phyloP scores from a whole-genome alignment of 1,140 invertebrate genomes.

The Bombus breviceps region DNA sequence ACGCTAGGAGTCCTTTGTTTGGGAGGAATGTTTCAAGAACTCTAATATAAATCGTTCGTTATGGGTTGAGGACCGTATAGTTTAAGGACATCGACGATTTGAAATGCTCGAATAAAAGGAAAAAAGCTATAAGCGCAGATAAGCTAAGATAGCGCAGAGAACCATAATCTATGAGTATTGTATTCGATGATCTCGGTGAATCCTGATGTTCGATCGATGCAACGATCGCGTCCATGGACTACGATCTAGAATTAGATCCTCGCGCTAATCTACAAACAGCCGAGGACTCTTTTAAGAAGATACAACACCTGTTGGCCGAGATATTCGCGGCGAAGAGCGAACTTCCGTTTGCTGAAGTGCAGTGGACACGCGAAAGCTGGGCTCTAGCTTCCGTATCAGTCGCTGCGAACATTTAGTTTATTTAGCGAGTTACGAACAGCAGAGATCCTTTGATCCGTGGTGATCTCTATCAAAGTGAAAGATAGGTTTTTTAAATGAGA shows the following conservation, averaged over 20 bases:
- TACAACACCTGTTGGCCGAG: neutral
- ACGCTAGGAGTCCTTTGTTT: neutral
- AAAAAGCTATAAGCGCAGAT: too few species aligned
- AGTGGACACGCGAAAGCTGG: neutral
- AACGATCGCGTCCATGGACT: neutral
- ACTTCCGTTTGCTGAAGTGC: neutral
- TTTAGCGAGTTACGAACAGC: constrained; percentile 4
- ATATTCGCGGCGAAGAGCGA: too few species aligned
- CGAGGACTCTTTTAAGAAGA: neutral
- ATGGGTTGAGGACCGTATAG: too few species aligned
- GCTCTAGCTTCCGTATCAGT: neutral
- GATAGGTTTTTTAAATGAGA: too few species aligned
- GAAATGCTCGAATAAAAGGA: neutral
- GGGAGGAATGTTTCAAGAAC: neutral
- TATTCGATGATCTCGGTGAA: neutral
- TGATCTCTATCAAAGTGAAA: too few species aligned
- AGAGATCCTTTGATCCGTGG: neutral
- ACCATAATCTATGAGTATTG: too few species aligned
- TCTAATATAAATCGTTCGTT: neutral
- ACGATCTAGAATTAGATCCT: neutral
- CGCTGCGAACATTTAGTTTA: constrained; percentile 12
- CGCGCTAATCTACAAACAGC: neutral
- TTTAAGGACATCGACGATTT: neutral
- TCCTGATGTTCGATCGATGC: neutral
- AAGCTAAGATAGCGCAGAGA: neutral